Conservation (phyloP, 2,797 vertebrate genomes). For the Cygnus olor region DNA sequence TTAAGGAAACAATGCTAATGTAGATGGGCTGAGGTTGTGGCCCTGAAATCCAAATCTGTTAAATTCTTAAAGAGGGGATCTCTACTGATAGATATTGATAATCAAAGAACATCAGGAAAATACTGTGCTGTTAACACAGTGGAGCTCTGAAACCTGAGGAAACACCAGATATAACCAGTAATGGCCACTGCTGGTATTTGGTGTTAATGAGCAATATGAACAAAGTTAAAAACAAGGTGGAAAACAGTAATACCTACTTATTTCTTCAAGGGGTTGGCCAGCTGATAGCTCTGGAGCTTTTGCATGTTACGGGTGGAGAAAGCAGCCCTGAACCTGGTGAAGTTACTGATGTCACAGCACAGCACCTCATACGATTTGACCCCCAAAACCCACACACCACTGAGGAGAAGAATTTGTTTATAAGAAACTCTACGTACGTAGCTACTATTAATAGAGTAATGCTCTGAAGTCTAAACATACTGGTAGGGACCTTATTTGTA, state of each 20-base stretch:
- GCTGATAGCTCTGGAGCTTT: conserved; percentile 83
- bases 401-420: conserved; percentile 79
- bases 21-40: not conserved
- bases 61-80: not conserved
- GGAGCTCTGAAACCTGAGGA: not conserved
- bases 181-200: not conserved
- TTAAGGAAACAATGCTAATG: not conserved
- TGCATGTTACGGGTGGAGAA: conserved; percentile 82
- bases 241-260: conserved; percentile 21
- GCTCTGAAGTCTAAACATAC: not conserved
- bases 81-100: not conserved
- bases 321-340: conserved; percentile 78
- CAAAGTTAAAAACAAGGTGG: not conserved
- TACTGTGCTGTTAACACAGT: not conserved
- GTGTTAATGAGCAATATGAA: not conserved
- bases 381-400: conserved; percentile 81
- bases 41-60: not conserved
- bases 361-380: conserved; percentile 85
- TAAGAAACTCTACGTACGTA: conserved; percentile 89
- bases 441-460: not conserved
- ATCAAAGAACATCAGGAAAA: not conserved
- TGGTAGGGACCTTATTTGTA: not conserved
- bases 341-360: conserved; percentile 80
- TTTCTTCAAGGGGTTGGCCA: conserved; percentile 85
- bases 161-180: not conserved